phyloP scores from a whole-genome alignment of 1,140 invertebrate genomes.

The Babylonia areolata region DNA sequence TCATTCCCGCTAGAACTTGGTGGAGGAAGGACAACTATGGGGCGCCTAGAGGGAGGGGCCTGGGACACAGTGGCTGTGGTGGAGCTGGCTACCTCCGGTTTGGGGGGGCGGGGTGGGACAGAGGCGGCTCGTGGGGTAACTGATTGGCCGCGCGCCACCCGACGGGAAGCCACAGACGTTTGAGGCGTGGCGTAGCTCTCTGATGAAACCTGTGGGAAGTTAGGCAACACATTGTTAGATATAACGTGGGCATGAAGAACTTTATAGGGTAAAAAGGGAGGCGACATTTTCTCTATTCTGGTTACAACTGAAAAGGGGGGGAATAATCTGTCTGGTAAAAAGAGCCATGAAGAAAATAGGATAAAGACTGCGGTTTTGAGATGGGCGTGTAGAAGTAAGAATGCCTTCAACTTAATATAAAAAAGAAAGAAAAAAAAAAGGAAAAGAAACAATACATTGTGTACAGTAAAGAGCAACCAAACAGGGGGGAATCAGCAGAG shows the following conservation, averaged over 20 bases:
- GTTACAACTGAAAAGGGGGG: neutral
- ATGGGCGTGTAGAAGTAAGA: neutral
- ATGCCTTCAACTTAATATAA: too few species aligned
- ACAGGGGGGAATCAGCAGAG: slow-evolving; percentile 10
- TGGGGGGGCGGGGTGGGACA: slow-evolving; percentile 37
- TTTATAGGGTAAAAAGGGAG: neutral
- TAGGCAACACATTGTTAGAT: slow-evolving; percentile 44
- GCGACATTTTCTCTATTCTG: neutral
- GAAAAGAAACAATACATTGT: too few species aligned
- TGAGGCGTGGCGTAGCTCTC: slow-evolving; percentile 54
- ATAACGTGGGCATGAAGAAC: slow-evolving; percentile 5
- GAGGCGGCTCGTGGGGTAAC: slow-evolving; percentile 29
- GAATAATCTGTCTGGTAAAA: neutral
- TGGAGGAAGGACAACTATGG: slow-evolving; percentile 14
- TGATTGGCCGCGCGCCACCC: slow-evolving; percentile 44
- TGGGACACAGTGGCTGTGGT: neutral
- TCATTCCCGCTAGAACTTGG: neutral
- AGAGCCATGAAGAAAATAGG: neutral
- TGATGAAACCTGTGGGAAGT: slow-evolving; percentile 53
- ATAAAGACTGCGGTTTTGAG: neutral
- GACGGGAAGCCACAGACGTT: slow-evolving; percentile 50
- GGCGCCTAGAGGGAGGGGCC: neutral
- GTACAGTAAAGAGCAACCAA: neutral
- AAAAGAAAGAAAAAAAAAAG: neutral
- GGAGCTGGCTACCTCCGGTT: slow-evolving; percentile 43